Base-by-base conservation (phyloP, 1,140 invertebrate genomes). In the Pristionchus pacificus region DNA sequence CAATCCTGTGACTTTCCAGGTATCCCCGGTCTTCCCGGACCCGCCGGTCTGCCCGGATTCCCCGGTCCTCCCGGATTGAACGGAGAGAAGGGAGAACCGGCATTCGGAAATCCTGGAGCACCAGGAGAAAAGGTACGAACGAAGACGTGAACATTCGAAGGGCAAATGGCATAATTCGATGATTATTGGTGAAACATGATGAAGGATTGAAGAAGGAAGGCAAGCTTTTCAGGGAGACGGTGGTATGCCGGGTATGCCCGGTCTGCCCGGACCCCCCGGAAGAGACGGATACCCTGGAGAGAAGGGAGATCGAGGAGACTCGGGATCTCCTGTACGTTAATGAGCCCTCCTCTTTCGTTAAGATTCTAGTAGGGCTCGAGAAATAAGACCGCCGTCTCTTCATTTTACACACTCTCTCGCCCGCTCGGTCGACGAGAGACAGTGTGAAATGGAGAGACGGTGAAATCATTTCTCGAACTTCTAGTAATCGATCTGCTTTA, bases 41-140 rank as follows among this genome's bases (percentile, higher is more conserved):
- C 77, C 14, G n/a, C 75, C n/a, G 79, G 79, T 59, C 31, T 69
- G 25, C 65, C 75, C 30, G 79, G 78, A 30, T 79, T 78, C 64
- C 68, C 75, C 6, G 81, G 81, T 78, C 92, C 93, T 57, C 70
- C 79, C 27, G 79, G 79, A 68, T 24, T 70, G 15, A 70, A 76
- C 3, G 78, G 74, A 82, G 25, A 61, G 49, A 84, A 83, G 68
- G 81, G 81, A 65, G 81, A 83, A 65, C 82, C 81, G 14, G 81
- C 83, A n/a, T 78, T 84, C 60, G 81, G 81, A 63, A 77, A 71
- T 71, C 60, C 71, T 38, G 81, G 81, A 31, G 82, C 82, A 30
- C 78, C 82, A 15, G 81, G 81, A 74, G 81, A 84, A 70, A 84
- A 82, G 62, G 79, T 81, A 29, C 65, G 32, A 61, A 58, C 38